Evolutionary conservation across 2,113 vertebrate genomes (phyloP).

Genomic region (Tretioscincus oriximinensis): DNA sequence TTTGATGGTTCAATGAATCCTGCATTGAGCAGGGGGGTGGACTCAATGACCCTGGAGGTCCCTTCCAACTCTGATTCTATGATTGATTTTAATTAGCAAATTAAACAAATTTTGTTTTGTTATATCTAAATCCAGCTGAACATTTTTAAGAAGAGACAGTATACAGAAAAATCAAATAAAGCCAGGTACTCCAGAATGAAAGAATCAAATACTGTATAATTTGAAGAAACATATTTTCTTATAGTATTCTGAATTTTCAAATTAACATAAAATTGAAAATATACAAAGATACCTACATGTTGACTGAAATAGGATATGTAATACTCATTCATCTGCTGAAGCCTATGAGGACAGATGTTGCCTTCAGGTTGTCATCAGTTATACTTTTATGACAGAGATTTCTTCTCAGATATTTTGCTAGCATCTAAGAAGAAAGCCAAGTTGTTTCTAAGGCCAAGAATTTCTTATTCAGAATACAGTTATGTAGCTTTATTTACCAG

Average conservation of each 20-base stretch:
- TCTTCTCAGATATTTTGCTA: neutral
- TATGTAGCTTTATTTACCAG: neutral
- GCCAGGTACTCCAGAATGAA: neutral
- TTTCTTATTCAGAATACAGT: neutral
- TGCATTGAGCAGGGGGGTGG: too few relatives aligned
- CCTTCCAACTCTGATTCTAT: too few relatives aligned
- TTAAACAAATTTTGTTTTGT: neutral
- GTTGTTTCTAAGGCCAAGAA: neutral
- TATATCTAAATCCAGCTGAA: neutral
- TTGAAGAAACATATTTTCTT: neutral
- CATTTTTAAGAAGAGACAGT: neutral
- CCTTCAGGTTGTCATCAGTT: neutral
- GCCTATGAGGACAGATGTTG: neutral
- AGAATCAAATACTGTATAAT: neutral
- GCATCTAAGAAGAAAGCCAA: neutral
- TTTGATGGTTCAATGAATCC: too few relatives aligned
- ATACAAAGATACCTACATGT: neutral
- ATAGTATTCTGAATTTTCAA: neutral
- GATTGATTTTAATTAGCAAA: neutral
- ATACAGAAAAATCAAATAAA: neutral
- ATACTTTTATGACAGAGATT: neutral
- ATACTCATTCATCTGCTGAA: too few relatives aligned
- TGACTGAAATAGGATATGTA: too few relatives aligned
- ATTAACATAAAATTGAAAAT: neutral
- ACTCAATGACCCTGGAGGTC: too few relatives aligned